Evolutionary conservation across 2,888 invertebrate species (phyloP), one percentile per base, ranked within the genome.

Genomic region (Conops quadrifasciatus): DNA sequence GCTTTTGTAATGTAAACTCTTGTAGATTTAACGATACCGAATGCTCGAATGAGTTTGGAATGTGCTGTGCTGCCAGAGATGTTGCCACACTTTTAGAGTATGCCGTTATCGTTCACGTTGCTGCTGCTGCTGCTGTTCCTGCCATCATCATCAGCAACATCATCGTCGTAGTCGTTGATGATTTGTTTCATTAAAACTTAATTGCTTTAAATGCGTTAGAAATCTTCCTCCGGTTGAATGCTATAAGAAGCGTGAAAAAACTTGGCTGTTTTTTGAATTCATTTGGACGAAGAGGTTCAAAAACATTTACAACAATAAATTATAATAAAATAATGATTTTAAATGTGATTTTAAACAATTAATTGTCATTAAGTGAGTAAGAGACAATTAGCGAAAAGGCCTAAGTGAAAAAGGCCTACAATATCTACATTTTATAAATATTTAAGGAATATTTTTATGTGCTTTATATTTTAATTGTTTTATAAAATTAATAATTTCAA

Each of bases 11-110:
- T 49, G 56, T 58, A 67, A 67, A 67, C 67, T 67, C 19, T 16
- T 67, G 58, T 58, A 45, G 67, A 67, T 67, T 36, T 67, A 67
- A 67, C 67, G 58, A 30, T 45, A 24, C 13, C n/a, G 43, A n/a
- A 53, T 21, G 53, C 36, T 36, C 36, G 63, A 43, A 21, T 43
- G 43, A n/a, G 63, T 15, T 30, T 43, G 36, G 62, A 7, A n/a
- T 43, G 36, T 15, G 4, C 16, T 13, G 30, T 13, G 21, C 5
- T 59, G 24, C 36, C 26, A 45, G 45, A 19, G 63, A n/a, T 45
- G 62, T 19, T 36, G 43, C 36, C 21, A 21, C n/a, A 16, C 19
- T 9, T 30, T 21, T 28, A n/a, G n/a, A n/a, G n/a, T n/a, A n/a
- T n/a, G n/a, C n/a, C n/a, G n/a, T n/a, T n/a, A n/a, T n/a, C n/a